Conservation (phyloP, 2,888 invertebrate genomes). For the Eupithecia vulgata region DNA sequence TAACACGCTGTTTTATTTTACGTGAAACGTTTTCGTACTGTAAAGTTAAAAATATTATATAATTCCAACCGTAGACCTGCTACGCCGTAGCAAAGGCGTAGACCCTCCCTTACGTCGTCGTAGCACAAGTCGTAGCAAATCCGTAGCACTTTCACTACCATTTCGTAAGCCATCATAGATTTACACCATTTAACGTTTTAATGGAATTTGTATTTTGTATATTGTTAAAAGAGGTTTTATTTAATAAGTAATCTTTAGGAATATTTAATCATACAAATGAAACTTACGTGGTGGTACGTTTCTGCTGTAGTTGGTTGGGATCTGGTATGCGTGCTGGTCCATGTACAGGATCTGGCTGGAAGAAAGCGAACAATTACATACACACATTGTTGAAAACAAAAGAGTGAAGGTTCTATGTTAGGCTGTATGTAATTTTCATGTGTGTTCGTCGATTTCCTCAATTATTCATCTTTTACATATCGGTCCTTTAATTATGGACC, state of each 20-base stretch:
- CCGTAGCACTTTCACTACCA: background rate
- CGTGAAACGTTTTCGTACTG: background rate
- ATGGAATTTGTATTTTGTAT: too few species aligned
- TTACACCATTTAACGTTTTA: background rate
- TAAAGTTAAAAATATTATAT: background rate
- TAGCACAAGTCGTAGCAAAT: slow-evolving; percentile 9
- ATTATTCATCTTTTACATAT: too few species aligned
- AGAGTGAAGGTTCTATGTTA: too few species aligned
- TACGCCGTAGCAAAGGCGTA: slow-evolving; percentile 21
- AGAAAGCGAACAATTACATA: slow-evolving; percentile 67
- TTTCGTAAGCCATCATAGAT: background rate
- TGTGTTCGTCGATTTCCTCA: too few species aligned
- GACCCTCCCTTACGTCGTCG: slow-evolving; percentile 3
- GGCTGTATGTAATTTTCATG: too few species aligned
- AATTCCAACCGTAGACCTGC: slow-evolving; percentile 7
- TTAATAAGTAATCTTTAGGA: background rate
- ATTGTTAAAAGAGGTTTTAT: too few species aligned
- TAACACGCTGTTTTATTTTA: background rate
- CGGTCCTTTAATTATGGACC: too few species aligned
- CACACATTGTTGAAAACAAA: slow-evolving; percentile 31
- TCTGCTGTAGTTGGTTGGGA: slow-evolving; percentile 79
- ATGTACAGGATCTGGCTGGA: slow-evolving; percentile 84
- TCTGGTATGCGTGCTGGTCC: slow-evolving; percentile 78
- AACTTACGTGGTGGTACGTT: slow-evolving; percentile 81
- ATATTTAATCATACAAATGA: background rate